Evolutionary conservation across 2,797 vertebrate species (phyloP).

Genomic region (Pyrocephalus nanus): DNA sequence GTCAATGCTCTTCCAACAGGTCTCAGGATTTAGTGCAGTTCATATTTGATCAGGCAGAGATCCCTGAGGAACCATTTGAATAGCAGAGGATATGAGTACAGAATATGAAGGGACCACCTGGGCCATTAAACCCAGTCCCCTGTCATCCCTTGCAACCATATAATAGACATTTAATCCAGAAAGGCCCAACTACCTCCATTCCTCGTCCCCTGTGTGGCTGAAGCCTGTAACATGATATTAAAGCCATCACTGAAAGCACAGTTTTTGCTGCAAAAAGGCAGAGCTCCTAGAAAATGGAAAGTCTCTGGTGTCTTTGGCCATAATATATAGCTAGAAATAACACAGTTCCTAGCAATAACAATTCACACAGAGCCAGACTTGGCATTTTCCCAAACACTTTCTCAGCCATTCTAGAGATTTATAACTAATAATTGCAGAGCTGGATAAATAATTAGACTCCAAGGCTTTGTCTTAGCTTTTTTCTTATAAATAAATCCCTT

Average conservation of each 20-base stretch:
- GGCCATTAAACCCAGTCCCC: conserved; percentile 11
- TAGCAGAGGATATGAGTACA: conserved; percentile 47
- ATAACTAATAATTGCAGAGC: conserved; percentile 41
- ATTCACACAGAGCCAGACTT: conserved; percentile 10
- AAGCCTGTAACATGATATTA: conserved; percentile 49
- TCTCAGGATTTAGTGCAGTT: conserved; percentile 27
- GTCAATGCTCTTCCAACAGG: not conserved
- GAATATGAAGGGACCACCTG: conserved; percentile 40
- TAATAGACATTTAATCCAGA: conserved; percentile 57
- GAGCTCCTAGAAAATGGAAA: conserved; percentile 49
- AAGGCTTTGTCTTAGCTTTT: conserved; percentile 38
- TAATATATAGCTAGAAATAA: conserved; percentile 34
- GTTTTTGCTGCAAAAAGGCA: conserved; percentile 50
- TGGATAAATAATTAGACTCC: conserved; percentile 45
- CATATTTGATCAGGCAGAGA: conserved; percentile 38
- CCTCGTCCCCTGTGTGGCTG: not conserved
- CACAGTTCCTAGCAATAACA: conserved; percentile 11
- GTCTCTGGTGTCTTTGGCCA: conserved; percentile 32
- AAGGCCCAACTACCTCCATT: conserved; percentile 5
- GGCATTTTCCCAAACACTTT: conserved; percentile 41
- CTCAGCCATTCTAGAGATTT: conserved; percentile 49
- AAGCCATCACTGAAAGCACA: conserved; percentile 2
- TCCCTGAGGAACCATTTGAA: conserved; percentile 25
- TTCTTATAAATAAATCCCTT: conserved; percentile 45
- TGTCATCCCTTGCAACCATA: conserved; percentile 47